Evolutionary conservation across 2,113 vertebrate species (phyloP).

Genomic region (Furnarius figulus): DNA sequence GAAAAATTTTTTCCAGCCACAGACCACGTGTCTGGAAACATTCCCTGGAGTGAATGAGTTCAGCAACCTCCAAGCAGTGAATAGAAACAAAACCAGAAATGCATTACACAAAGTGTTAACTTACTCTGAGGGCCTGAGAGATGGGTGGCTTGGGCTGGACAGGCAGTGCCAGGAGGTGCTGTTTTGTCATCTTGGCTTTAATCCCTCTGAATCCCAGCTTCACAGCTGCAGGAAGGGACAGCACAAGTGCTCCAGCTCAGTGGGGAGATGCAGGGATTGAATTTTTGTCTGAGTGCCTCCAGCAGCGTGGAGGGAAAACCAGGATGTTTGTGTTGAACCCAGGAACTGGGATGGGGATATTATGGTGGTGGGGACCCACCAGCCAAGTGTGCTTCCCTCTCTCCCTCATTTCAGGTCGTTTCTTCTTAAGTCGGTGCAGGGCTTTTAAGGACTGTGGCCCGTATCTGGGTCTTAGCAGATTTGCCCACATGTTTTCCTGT

Average conservation of each 20-base stretch:
- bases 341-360: fast-evolving
- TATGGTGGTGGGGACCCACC: background rate
- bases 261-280: background rate
- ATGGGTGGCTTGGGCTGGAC: background rate
- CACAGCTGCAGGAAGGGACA: background rate
- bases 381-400: background rate
- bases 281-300: background rate
- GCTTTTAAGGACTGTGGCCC: slow-evolving; percentile 52
- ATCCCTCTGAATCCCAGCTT: background rate
- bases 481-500: slow-evolving; percentile 17
- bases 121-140: fast-evolving
- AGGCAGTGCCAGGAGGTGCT: background rate
- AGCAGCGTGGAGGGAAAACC: background rate
- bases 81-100: background rate
- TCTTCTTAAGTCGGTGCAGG: background rate
- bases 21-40: background rate
- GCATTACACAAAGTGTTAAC: background rate
- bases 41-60: background rate
- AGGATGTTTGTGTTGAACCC: background rate
- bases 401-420: background rate
- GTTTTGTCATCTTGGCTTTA: background rate
- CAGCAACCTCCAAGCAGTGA: fast-evolving
- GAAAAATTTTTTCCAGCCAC: background rate
- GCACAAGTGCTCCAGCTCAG: background rate
- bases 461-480: slow-evolving; percentile 59